Percentiles rank a stretch among this genome's conserved stretches.
These are phyloP conservation scores for Hydroisotoma schaefferi DNA, from an alignment of 2,888 invertebrate species.

Conservation along the genomic window DNA sequence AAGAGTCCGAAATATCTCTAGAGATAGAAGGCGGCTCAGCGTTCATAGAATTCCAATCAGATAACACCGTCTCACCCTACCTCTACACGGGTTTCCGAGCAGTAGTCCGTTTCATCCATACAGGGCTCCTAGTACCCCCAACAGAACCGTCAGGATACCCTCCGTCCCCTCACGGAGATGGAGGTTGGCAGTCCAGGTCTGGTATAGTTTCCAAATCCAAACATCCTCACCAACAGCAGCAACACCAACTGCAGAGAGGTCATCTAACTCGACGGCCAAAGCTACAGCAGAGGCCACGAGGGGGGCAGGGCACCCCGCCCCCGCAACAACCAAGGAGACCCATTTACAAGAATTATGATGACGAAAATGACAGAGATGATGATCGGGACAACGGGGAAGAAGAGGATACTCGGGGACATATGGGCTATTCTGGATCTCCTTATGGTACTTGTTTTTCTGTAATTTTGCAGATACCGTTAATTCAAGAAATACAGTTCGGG, in stretches of 20 bases:
- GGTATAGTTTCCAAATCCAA: no score
- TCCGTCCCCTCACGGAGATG: no score
- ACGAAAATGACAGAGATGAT: constrained; percentile 1
- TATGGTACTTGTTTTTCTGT: constrained; percentile 23
- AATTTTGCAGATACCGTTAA: no score
- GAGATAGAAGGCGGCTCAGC: constrained; percentile 44
- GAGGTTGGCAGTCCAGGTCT: no score
- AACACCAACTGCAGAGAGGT: no score
- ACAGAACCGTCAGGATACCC: constrained; percentile 5
- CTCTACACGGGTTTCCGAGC: constrained; percentile 45
- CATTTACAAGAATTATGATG: background rate
- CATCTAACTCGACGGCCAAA: no score
- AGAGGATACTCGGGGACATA: background rate
- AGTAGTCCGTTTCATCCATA: constrained; percentile 38
- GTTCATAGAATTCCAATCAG: constrained; percentile 44
- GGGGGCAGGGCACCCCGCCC: background rate
- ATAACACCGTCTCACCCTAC: constrained; percentile 40
- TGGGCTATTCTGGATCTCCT: constrained; percentile 35
- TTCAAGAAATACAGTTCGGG: no score
- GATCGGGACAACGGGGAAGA: constrained; percentile 6
- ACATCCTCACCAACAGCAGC: no score
- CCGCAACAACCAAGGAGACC: background rate
- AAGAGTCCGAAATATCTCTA: constrained; percentile 32
- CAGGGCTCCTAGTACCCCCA: constrained; percentile 14
- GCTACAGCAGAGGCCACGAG: background rate